Evolutionary conservation across 2,113 vertebrate species (phyloP), one percentile per base, ranked within the genome.

Genomic region (Alosa alosa): DNA sequence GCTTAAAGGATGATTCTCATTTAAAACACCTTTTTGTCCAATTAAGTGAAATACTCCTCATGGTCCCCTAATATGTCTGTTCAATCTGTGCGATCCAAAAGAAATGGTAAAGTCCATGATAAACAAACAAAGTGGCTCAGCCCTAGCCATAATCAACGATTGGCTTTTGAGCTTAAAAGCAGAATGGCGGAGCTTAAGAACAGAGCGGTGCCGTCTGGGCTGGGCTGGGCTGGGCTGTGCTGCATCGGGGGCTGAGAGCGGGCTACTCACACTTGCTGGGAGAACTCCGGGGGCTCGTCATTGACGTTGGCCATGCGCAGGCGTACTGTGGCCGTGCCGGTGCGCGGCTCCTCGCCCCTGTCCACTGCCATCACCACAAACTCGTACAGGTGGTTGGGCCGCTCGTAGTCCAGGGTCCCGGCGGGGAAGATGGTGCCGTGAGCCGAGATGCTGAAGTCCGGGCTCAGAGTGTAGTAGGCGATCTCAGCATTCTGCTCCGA

Each of bases 321-420:
- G 72, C 96, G 95, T 18, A 97, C 95, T 0, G 96, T 97, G 7
- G 96, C 95, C 0, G 96, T 98, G 4, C 97, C 97, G 0, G 96
- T 97, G 45, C 93, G 95, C 0, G 96, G 94, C 10, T 95, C 93
- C 15, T 96, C 89, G 2, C 96, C 97, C 84, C 94, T 95, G 92
- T 98, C 97, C 22, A 97, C 90, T 0, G 97, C 97, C 96, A 97
- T 95, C 85, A 97, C 91, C 11, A 97, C 94, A 91, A 98, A 97
- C 93, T 98, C 97, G 3, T 97, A 98, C 57, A 97, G 94, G 86
- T 97, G 97, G 88, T 96, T 94, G 0, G 94, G 94, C 22, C 94
- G 92, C 88, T 98, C 97, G 0, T 95, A 97, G 93, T 98, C 96
- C 92, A 97, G 86, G 5, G 18, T 90, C 7, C 94, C 90, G 0